Evolutionary conservation across 2,113 vertebrate genomes (phyloP).

Genomic region (Gasterosteus aculeatus): DNA sequence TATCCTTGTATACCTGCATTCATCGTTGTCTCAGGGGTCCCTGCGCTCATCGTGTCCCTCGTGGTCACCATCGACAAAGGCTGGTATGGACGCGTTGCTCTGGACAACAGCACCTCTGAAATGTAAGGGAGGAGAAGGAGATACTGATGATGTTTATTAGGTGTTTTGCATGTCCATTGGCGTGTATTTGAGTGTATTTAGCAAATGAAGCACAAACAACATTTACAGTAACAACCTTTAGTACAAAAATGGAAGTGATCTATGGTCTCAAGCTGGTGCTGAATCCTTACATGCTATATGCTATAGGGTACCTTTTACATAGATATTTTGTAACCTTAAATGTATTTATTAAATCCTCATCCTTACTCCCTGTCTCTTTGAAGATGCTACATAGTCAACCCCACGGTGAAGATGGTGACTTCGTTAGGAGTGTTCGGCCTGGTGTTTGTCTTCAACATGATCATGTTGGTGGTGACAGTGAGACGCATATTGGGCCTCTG

Average conservation of each 20-base stretch:
- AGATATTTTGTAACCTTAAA: neutral
- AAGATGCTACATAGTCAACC: slow-evolving; percentile 54
- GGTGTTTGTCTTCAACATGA: slow-evolving; percentile 56
- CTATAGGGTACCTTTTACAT: neutral
- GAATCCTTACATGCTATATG: neutral
- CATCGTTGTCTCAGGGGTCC: slow-evolving; percentile 61
- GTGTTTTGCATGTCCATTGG: neutral
- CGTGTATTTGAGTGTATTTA: neutral
- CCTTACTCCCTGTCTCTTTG: neutral
- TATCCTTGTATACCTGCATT: neutral
- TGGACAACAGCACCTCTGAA: slow-evolving; percentile 14
- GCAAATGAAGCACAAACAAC: neutral
- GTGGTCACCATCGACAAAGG: slow-evolving; percentile 34
- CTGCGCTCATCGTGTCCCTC: slow-evolving; percentile 63
- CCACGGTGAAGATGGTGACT: slow-evolving; percentile 42
- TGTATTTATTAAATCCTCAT: too few relatives aligned
- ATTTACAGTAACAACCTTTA: neutral
- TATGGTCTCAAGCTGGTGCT: neutral
- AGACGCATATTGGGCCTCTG: slow-evolving; percentile 12
- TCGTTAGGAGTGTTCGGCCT: slow-evolving; percentile 45
- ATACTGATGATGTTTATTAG: neutral
- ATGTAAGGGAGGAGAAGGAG: slow-evolving; percentile 35
- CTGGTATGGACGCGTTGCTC: slow-evolving; percentile 12
- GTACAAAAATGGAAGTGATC: neutral
- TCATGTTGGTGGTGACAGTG: slow-evolving; percentile 39